Evolutionary conservation across 2,888 invertebrate genomes (phyloP).

Genomic region (Himalopsyche anomala): DNA sequence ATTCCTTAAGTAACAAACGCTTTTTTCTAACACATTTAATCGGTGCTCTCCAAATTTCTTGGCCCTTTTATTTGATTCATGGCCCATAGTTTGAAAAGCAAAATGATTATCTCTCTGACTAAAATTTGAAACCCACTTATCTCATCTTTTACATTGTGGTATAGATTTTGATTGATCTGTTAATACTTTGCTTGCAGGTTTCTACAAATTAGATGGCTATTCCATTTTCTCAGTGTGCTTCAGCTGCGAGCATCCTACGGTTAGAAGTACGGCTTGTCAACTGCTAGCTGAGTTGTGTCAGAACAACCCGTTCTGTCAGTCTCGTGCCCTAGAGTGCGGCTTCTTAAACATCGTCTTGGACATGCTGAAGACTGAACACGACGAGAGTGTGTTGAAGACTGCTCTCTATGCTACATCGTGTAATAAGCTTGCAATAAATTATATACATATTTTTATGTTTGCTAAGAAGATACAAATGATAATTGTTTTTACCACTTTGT

Average conservation of each 20-base stretch:
- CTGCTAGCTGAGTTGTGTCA: slow-evolving; percentile 88
- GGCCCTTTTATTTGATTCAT: no score
- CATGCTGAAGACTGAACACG: slow-evolving; percentile 78
- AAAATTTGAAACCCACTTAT: background rate
- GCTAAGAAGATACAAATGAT: no score
- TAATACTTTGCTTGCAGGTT: slow-evolving; percentile 76
- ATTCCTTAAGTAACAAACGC: no score
- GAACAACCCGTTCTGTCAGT: slow-evolving; percentile 91
- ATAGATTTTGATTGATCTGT: background rate
- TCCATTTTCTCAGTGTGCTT: slow-evolving; percentile 83
- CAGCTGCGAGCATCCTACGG: slow-evolving; percentile 77
- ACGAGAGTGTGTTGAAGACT: slow-evolving; percentile 79
- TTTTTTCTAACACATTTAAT: no score
- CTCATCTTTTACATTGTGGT: no score
- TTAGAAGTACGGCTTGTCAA: slow-evolving; percentile 81
- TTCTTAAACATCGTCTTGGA: slow-evolving; percentile 80
- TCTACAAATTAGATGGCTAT: slow-evolving; percentile 90
- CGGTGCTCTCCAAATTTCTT: no score
- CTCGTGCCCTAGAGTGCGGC: slow-evolving; percentile 80
- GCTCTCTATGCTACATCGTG: slow-evolving; percentile 89
- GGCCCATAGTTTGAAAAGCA: no score
- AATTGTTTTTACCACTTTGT: background rate
- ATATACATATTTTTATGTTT: no score
- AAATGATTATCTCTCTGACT: no score
- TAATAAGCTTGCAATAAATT: slow-evolving; percentile 70